Percentiles rank a stretch among this genome's conserved stretches.
phyloP scores from a whole-genome alignment of 2,888 invertebrate species.

The Monoplex corrugatus region DNA sequence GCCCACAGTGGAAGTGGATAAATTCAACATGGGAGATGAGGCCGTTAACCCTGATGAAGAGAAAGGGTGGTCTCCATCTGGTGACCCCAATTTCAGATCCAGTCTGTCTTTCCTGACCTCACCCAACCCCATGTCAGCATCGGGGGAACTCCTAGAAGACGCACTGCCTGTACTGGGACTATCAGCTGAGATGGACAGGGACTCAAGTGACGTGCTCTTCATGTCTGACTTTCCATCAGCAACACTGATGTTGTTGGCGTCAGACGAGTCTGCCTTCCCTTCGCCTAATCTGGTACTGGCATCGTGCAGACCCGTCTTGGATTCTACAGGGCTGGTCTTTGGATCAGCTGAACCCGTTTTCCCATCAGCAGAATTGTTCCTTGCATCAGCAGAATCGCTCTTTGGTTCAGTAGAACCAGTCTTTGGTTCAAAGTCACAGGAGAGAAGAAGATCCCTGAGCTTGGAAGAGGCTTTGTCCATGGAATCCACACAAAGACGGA shows the following conservation, averaged over 20 bases:
- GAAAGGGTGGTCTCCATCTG: neutral
- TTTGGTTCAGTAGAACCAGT: neutral
- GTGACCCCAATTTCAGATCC: neutral
- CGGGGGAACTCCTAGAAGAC: neutral
- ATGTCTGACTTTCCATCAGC: neutral
- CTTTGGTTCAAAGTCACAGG: slow-evolving; percentile 57
- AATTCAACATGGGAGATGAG: neutral
- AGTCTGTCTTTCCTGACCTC: neutral
- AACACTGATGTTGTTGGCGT: neutral
- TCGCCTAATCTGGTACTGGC: neutral
- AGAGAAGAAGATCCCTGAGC: slow-evolving; percentile 65
- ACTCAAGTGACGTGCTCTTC: neutral
- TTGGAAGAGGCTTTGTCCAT: slow-evolving; percentile 66
- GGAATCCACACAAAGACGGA: slow-evolving; percentile 68
- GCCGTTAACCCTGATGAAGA: slow-evolving; percentile 10
- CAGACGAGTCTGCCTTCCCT: neutral
- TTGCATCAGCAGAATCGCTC: neutral
- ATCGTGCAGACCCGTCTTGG: neutral
- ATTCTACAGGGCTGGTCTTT: neutral
- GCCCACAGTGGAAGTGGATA: slow-evolving; percentile 22
- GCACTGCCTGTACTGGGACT: neutral
- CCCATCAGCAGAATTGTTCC: neutral
- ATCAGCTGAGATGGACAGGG: neutral
- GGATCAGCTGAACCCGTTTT: neutral
- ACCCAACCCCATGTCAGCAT: neutral